Evolutionary conservation across 2,888 invertebrate genomes (phyloP), one percentile per base, ranked within the genome.

Genomic region (Nineta flava): DNA sequence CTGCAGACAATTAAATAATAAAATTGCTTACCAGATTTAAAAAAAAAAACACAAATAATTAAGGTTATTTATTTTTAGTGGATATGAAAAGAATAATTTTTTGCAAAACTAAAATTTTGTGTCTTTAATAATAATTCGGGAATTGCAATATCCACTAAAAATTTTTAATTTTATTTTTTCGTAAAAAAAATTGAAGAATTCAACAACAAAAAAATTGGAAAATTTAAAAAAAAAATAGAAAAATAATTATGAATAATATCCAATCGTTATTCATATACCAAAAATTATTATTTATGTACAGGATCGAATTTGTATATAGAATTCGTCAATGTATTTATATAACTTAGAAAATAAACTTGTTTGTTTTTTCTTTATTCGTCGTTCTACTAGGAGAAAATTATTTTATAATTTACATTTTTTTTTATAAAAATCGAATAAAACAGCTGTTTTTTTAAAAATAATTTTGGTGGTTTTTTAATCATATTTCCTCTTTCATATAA

Each of bases 1-100:
- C 63, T 52, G 58, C 63, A 53, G 58, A 57, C 53, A 65, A 63
- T 57, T 62, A 62, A 60, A 52, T 53, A 35, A 15, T 45, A 13
- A 35, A 32, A 26, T 21, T n/a, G 44, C 34, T 21, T 12, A 43
- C 34, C 34, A 21, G 13, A 19, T 15, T 17, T 21, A 17, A 17
- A 19, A 35, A 43, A 38, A 35, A 34, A 16, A 42, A 43, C 21
- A 26, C 26, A 7, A 6, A 26, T 26, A 7, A 26, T 6, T 26
- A 26, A 26, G 7, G 26, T 26, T 26, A 26, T 26, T 26, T 26
- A 26, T 26, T 26, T 26, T 26, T 26, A 26, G 26, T 26, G 26
- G 26, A 26, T 26, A 5, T 26, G 7, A 26, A 26, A 26, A 26
- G 4, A 2, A 26, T 7, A 26, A 26, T 7, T 26, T 26, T 26